Percentiles rank a stretch among this genome's conserved stretches.
Evolutionary conservation across 1,140 invertebrate species (phyloP).

Genomic region (Drosophila sproati): DNA sequence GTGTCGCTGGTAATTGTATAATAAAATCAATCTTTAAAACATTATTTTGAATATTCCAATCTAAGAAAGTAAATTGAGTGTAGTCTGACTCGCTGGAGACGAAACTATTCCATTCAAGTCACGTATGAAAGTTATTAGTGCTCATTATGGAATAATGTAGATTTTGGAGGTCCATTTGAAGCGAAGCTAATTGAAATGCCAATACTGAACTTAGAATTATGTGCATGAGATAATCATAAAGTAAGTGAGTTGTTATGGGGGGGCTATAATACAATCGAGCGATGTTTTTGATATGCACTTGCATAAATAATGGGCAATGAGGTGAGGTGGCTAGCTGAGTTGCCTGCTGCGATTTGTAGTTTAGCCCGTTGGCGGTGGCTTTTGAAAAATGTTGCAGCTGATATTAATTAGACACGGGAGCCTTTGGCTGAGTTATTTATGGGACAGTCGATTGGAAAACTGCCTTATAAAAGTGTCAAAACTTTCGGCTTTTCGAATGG

Average conservation of each 20-base stretch:
- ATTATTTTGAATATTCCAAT: background rate
- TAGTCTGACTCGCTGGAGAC: background rate
- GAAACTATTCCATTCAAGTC: slow-evolving; percentile 7
- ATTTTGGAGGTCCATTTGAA: background rate
- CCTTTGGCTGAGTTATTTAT: slow-evolving; percentile 76
- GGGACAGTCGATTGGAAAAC: slow-evolving; percentile 72
- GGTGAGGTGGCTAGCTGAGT: slow-evolving; percentile 24
- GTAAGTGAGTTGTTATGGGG: slow-evolving; percentile 49
- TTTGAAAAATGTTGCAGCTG: slow-evolving; percentile 62
- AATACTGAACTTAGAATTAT: background rate
- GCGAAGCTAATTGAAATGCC: slow-evolving; percentile 21
- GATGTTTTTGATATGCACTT: slow-evolving; percentile 40
- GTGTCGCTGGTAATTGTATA: too few species aligned
- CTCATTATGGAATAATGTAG: slow-evolving; percentile 3
- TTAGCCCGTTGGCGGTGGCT: slow-evolving; percentile 44
- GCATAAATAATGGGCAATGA: slow-evolving; percentile 49
- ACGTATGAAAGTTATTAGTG: slow-evolving; percentile 2
- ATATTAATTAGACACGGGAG: slow-evolving; percentile 69
- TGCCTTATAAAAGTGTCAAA: slow-evolving; percentile 83
- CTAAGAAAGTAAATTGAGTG: background rate
- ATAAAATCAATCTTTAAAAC: background rate
- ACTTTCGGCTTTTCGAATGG: slow-evolving; percentile 57
- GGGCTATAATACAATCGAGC: slow-evolving; percentile 42
- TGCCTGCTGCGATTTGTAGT: slow-evolving; percentile 58
- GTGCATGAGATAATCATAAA: slow-evolving; percentile 43